phyloP scores from a whole-genome alignment of 2,888 invertebrate species.

The Tribolium freemani region DNA sequence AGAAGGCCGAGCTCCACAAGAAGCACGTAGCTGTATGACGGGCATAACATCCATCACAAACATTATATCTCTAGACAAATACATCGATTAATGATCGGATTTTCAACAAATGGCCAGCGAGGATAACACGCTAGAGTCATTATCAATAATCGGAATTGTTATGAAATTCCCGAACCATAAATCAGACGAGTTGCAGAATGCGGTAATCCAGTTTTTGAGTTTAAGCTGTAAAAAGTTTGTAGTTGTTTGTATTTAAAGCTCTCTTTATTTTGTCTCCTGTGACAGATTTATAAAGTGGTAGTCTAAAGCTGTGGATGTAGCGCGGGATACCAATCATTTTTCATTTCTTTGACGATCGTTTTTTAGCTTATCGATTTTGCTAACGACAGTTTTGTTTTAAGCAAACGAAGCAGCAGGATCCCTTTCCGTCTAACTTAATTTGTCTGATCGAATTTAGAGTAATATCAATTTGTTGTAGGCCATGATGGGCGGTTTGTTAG shows the following conservation, averaged over 20 bases:
- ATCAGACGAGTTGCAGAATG: slow-evolving; percentile 34
- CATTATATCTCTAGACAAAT: slow-evolving; percentile 50
- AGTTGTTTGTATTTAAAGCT: slow-evolving; percentile 44
- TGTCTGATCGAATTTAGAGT: slow-evolving; percentile 42
- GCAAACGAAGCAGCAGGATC: slow-evolving; percentile 4
- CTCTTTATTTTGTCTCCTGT: slow-evolving; percentile 49
- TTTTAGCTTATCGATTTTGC: slow-evolving; percentile 10
- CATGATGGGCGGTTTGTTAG: slow-evolving; percentile 38
- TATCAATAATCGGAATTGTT: neutral
- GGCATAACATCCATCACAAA: slow-evolving; percentile 47
- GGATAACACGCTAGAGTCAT: neutral
- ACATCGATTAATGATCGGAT: slow-evolving; percentile 36
- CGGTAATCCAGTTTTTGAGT: slow-evolving; percentile 49
- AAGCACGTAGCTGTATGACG: slow-evolving; percentile 42
- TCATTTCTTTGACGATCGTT: no score
- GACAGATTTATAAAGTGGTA: slow-evolving; percentile 62
- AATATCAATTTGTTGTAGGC: slow-evolving; percentile 43
- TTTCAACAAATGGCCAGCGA: slow-evolving; percentile 16
- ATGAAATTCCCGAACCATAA: slow-evolving; percentile 16
- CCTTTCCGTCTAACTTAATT: slow-evolving; percentile 38
- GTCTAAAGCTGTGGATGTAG: slow-evolving; percentile 47
- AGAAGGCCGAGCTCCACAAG: slow-evolving; percentile 44
- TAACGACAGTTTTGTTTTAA: slow-evolving; percentile 21
- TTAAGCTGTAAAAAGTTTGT: slow-evolving; percentile 47
- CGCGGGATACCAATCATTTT: no score